Evolutionary conservation across 37 sponge, comb jelly and placozoan genomes (phyloP).

Genomic region (Ianthella basta): DNA sequence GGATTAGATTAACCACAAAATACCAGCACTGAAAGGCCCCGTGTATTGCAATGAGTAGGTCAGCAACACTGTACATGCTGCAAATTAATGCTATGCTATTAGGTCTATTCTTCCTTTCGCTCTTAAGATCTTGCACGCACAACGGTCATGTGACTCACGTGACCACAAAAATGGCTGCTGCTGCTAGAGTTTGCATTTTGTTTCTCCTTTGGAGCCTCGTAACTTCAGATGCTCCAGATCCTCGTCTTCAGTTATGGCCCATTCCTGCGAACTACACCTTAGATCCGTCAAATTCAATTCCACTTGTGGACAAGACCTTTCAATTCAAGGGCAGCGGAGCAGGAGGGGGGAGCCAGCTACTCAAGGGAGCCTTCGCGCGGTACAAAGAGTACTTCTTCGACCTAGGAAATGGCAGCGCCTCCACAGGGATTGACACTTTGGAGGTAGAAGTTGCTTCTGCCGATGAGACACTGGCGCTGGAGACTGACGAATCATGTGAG

Average conservation of each 20-base stretch:
- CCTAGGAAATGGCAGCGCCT: background rate
- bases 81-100: too few relatives aligned
- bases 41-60: too few relatives aligned
- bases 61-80: too few relatives aligned
- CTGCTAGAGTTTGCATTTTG: too few relatives aligned
- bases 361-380: slow-evolving; percentile 64
- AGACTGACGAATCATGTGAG: slow-evolving; percentile 74
- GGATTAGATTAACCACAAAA: too few relatives aligned
- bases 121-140: too few relatives aligned
- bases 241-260: slow-evolving; percentile 10
- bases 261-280: background rate
- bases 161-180: too few relatives aligned
- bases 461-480: slow-evolving; percentile 47
- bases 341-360: slow-evolving; percentile 38
- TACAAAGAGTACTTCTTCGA: slow-evolving; percentile 63
- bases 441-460: slow-evolving; percentile 38
- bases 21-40: too few relatives aligned
- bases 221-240: background rate
- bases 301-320: slow-evolving; percentile 45
- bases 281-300: background rate
- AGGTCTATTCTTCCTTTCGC: too few relatives aligned
- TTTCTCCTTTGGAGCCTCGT: too few relatives aligned
- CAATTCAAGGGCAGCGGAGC: slow-evolving; percentile 40
- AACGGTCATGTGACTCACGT: too few relatives aligned
- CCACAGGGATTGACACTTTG: slow-evolving; percentile 19